phyloP scores from a whole-genome alignment of 2,888 invertebrate genomes.

The Agapostemon virescens region DNA sequence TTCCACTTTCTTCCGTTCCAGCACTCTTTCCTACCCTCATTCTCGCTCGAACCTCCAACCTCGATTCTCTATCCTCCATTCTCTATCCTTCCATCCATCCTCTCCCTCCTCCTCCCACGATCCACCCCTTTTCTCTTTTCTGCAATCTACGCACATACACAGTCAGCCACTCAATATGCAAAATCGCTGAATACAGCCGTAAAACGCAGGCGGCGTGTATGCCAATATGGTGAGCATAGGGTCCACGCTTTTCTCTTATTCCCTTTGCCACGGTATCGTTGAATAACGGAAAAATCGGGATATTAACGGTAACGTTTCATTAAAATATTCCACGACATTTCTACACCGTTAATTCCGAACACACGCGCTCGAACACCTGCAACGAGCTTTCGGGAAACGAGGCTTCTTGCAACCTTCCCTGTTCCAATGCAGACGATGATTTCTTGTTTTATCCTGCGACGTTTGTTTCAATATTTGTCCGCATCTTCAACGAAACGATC shows the following conservation, averaged over 20 bases:
- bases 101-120: not conserved
- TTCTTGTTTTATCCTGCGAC: not conserved
- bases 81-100: not conserved
- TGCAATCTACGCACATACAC: constrained; percentile 60
- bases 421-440: not conserved
- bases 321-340: constrained; percentile 37
- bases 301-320: constrained; percentile 67
- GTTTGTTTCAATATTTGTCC: not conserved
- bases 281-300: constrained; percentile 68
- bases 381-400: not conserved
- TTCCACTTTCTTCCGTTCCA: constrained; percentile 4
- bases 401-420: not conserved
- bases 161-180: constrained; percentile 73
- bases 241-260: constrained; percentile 53
- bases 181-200: constrained; percentile 79
- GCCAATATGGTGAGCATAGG: constrained; percentile 75
- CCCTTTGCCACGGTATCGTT: constrained; percentile 40
- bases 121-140: constrained; percentile 39
- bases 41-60: not conserved
- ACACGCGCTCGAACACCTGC: not conserved
- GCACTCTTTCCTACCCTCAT: not conserved
- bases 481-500: not conserved
- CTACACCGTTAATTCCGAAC: not conserved
- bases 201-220: constrained; percentile 78
- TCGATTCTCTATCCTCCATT: not conserved